phyloP scores from a whole-genome alignment of 92 coral and sea anemone species.

The Epizoanthus stellaris region DNA sequence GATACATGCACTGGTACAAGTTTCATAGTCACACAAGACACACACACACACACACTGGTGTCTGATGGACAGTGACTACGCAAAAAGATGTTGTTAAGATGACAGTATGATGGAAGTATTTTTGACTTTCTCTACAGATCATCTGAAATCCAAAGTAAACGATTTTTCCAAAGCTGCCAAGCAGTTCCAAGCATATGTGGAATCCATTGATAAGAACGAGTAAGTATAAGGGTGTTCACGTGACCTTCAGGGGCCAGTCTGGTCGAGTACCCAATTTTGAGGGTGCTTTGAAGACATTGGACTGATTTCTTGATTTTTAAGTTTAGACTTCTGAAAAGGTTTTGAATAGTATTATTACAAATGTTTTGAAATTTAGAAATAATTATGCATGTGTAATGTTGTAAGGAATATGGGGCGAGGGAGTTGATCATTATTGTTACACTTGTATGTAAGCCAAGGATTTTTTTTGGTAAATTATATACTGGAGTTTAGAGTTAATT shows the following conservation, averaged over 20 bases:
- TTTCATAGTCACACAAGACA: no score
- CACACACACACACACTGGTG: neutral
- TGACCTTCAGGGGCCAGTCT: neutral
- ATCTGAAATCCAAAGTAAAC: conserved; percentile 54
- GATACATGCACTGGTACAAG: no score
- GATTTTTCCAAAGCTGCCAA: conserved; percentile 70
- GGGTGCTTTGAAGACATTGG: no score
- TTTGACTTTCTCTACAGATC: conserved; percentile 31
- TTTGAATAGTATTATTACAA: neutral
- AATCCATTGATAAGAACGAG: conserved; percentile 58
- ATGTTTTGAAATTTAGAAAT: neutral
- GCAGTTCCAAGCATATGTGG: conserved; percentile 56
- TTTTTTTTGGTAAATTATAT: no score
- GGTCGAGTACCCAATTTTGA: neutral
- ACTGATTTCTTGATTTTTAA: no score
- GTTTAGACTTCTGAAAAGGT: no score
- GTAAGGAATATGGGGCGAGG: no score
- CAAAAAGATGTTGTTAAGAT: neutral
- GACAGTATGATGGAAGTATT: neutral
- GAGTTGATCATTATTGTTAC: no score
- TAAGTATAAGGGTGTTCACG: conserved; percentile 40
- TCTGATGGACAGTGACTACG: neutral
- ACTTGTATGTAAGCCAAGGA: no score
- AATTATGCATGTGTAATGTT: neutral
- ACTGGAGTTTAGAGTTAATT: no score